Base-by-base conservation (phyloP, 30 jellyfish, hydroid and myxozoan genomes). In the Nemopilema nomurai region DNA sequence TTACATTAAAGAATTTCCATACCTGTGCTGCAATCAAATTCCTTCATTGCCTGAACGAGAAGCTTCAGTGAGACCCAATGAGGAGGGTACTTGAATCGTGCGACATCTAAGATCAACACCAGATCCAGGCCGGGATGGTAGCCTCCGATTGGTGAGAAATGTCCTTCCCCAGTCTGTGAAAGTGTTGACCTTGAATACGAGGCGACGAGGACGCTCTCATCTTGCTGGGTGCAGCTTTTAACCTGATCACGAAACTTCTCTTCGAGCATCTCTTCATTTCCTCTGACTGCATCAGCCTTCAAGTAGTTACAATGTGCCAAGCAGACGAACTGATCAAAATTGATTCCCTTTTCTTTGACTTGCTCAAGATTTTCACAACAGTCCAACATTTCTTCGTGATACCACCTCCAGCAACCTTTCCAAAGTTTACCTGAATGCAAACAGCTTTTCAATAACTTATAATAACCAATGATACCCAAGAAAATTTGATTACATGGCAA, bases 401-500 rank as follows among this genome's bases (percentile, higher is more conserved):
- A 91, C 97, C 97, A 91, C 18, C 97, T 72, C 97, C 97, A 91
- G 24, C 92, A 81, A 1, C 93, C 96, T 74, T 85, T 91, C 97
- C 97, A 91, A 19, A 91, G 77, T 62, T 92, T 86, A 52, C 87
- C 87, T 77, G n/a, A 0, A 20, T 51, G 67, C 29, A 67, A n/a
- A n/a, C n/a, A n/a, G n/a, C n/a, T n/a, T 57, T 4, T 6, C 21
- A 16, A 63, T 63, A 63, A 63, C 72, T n/a, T 63, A 63, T 16
- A n/a, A n/a, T n/a, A n/a, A n/a, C n/a, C n/a, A n/a, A n/a, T n/a
- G n/a, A n/a, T n/a, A n/a, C n/a, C n/a, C n/a, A n/a, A n/a, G n/a
- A n/a, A n/a, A n/a, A n/a, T n/a, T n/a, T n/a, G n/a, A n/a, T n/a
- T n/a, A n/a, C n/a, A n/a, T n/a, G n/a, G n/a, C n/a, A n/a, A n/a